A percentile compares a stretch with the other conserved stretches of the same genome.
Evolutionary conservation across 2,797 vertebrate species (phyloP).

Genomic region (Sebastes steindachneri): DNA sequence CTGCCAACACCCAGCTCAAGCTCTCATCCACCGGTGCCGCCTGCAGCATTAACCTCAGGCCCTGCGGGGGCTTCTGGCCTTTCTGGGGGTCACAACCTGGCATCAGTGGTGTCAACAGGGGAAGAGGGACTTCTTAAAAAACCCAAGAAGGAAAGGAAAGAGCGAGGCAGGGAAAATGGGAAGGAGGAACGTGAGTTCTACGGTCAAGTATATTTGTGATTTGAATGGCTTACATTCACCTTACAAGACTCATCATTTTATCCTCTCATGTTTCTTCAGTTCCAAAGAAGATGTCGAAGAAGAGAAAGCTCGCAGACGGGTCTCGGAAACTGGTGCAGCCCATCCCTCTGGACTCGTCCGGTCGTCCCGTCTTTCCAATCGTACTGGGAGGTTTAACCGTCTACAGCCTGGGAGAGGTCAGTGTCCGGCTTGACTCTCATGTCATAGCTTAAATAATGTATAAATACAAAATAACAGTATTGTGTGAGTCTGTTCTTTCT

Average conservation of each 20-base stretch:
- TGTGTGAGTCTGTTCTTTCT: too few species aligned
- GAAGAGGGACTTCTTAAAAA: conserved; percentile 87
- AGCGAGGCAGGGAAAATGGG: conserved; percentile 89
- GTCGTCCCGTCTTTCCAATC: conserved; percentile 90
- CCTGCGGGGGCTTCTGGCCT: conserved; percentile 70
- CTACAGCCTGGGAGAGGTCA: conserved; percentile 93
- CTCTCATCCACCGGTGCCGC: conserved; percentile 59
- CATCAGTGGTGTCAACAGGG: conserved; percentile 48
- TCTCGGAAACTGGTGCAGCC: conserved; percentile 87
- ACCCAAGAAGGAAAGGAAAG: conserved; percentile 90
- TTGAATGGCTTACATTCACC: background rate
- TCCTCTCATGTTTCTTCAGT: conserved; percentile 60
- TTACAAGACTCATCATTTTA: background rate
- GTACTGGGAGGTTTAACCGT: conserved; percentile 88
- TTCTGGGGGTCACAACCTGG: conserved; percentile 62
- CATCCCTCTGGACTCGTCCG: conserved; percentile 88
- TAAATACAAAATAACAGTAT: too few species aligned
- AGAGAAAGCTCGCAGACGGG: conserved; percentile 85
- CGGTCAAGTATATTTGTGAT: background rate
- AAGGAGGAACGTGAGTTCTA: conserved; percentile 84
- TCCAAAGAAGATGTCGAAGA: conserved; percentile 89
- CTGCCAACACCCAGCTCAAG: conserved; percentile 58
- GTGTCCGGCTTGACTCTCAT: conserved; percentile 22
- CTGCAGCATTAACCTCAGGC: conserved; percentile 54
- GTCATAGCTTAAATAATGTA: background rate